Evolutionary conservation across 2,888 invertebrate species (phyloP), one percentile per base, ranked within the genome.

Genomic region (Odontomyia ornata): DNA sequence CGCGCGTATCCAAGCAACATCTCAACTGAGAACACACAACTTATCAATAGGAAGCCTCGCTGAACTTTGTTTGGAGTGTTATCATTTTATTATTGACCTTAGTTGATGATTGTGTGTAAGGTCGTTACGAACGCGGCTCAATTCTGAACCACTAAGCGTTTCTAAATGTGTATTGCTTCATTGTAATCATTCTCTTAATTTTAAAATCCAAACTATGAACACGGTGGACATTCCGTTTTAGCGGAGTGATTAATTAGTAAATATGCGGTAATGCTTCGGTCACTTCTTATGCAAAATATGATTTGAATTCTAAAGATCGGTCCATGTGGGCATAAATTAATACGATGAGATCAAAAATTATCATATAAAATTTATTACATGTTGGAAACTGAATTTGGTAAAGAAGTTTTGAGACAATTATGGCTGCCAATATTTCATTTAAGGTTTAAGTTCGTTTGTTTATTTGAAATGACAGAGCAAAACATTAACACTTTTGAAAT

Each of bases 31-130:
- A 5, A 36, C 36, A 36, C 36, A 9, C 36, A 36, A 52, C 52
- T 52, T 52, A 52, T 52, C 52, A 52, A 36, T 52, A 18, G 15
- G 52, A 52, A 52, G 13, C 4, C 52, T 3, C 52, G 18, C 52
- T 52, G 52, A 52, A 52, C 52, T 52, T 52, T 52, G 52, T 18
- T 52, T 13, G 18, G 52, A 13, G 36, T 36, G 65, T 65, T 65
- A 65, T 65, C 65, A 36, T n/a, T 1, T 36, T 65, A 23, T 27
- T 15, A 11, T 18, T 36, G 65, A 65, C 65, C 65, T 36, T 36
- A 13, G 36, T 4, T 21, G 36, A 65, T 27, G 65, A 65, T 30
- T 65, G 36, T n/a, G 30, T 65, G 1, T 65, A 36, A 65, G 65
- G 65, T 65, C 21, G 21, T n/a, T 65, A 9, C 3, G 9, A 36